These are phyloP conservation scores for Melanostoma mellinum DNA, from an alignment of 2,888 invertebrate species.

Conservation along the genomic window DNA sequence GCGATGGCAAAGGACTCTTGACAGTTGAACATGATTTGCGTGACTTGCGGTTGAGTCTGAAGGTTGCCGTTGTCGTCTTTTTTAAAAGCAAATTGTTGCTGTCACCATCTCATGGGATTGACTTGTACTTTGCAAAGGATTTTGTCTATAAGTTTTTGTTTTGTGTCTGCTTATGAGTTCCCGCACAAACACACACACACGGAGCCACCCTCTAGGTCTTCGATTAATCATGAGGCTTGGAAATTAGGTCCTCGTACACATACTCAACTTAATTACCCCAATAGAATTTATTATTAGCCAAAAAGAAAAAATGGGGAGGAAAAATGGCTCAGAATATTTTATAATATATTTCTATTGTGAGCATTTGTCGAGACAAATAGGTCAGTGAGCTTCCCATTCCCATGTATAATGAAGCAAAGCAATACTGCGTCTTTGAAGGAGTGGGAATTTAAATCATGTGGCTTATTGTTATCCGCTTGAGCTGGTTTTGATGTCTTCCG, in stretches of 20 bases:
- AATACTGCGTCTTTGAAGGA: constrained; percentile 7
- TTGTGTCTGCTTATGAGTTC: constrained; percentile 14
- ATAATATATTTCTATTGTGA: constrained; percentile 30
- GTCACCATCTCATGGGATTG: constrained; percentile 32
- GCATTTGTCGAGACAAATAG: constrained; percentile 44
- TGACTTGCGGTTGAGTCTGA: constrained; percentile 54
- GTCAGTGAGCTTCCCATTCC: constrained; percentile 20
- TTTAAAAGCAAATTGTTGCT: not conserved
- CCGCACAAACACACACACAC: not conserved
- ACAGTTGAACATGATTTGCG: constrained; percentile 63
- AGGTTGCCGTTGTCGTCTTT: not conserved
- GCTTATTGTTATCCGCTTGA: constrained; percentile 57
- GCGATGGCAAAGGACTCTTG: constrained; percentile 33
- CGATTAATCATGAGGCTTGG: constrained; percentile 62
- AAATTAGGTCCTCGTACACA: constrained; percentile 56
- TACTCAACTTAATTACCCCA: constrained; percentile 57
- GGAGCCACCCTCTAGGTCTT: not conserved
- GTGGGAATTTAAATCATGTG: constrained; percentile 55
- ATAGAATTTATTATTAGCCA: constrained; percentile 46
- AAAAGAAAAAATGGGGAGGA: not conserved
- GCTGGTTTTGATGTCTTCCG: constrained; percentile 27
- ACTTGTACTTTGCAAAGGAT: not conserved
- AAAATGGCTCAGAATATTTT: not conserved
- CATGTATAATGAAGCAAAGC: constrained; percentile 36
- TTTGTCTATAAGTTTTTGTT: constrained; percentile 11